Conservation (phyloP, 2,888 invertebrate genomes). For the Hybos culiciformis region DNA sequence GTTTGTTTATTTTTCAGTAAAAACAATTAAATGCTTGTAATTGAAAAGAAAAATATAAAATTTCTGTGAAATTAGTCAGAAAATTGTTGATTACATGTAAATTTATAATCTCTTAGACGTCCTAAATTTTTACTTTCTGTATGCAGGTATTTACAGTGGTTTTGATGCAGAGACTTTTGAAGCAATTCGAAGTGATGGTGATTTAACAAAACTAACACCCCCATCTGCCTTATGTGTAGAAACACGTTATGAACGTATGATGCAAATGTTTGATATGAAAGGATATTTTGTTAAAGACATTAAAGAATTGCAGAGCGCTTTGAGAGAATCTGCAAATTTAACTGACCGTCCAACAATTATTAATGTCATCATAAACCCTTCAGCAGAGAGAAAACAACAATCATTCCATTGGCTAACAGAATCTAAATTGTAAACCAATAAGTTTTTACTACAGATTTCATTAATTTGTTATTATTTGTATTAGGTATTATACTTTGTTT, state of each 20-base stretch:
- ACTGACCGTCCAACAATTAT: conserved; percentile 71
- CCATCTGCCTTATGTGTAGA: conserved; percentile 67
- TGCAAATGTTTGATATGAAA: conserved; percentile 68
- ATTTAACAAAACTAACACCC: conserved; percentile 62
- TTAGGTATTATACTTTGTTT: too few species aligned
- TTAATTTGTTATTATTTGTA: too few species aligned
- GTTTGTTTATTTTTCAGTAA: too few species aligned
- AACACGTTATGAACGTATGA: conserved; percentile 80
- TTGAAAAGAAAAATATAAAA: too few species aligned
- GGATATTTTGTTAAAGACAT: conserved; percentile 71
- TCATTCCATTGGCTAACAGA: conserved; percentile 85
- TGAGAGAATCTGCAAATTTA: conserved; percentile 51
- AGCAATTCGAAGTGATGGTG: conserved; percentile 54
- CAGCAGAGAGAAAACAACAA: conserved; percentile 82
- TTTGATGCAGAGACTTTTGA: conserved; percentile 61
- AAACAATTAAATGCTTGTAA: too few species aligned
- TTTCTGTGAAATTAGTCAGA: too few species aligned
- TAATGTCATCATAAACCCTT: conserved; percentile 79
- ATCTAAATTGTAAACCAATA: conserved; percentile 57
- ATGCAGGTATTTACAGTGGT: conserved; percentile 86
- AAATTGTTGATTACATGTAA: too few species aligned
- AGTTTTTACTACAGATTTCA: too few species aligned
- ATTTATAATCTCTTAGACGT: too few species aligned
- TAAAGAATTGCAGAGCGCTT: conserved; percentile 56
- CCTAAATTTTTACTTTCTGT: too few species aligned